phyloP scores from a whole-genome alignment of 2,113 vertebrate species.

The Heterotis niloticus region DNA sequence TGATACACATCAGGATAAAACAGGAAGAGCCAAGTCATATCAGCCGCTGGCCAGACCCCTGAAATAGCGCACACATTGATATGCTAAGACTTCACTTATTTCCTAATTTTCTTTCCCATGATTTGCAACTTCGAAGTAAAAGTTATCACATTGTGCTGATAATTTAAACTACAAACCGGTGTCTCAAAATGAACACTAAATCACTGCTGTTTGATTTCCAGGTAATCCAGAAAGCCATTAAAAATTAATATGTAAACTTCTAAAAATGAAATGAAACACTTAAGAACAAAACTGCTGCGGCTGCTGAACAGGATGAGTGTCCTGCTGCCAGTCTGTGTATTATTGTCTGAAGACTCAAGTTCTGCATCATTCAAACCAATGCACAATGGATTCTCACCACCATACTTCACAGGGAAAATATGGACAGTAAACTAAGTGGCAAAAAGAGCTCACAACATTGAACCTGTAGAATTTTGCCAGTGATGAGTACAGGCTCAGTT shows the following conservation, averaged over 20 bases:
- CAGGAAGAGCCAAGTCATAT: background rate
- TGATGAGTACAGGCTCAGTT: background rate
- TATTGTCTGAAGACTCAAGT: background rate
- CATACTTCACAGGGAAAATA: background rate
- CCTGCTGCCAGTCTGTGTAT: background rate
- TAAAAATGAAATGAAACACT: too few species aligned
- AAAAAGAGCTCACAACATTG: background rate
- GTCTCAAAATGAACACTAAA: background rate
- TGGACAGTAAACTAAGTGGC: background rate
- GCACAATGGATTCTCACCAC: background rate
- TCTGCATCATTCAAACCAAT: background rate
- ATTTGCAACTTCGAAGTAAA: background rate
- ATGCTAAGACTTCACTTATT: background rate
- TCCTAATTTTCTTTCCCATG: background rate
- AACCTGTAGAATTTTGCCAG: conserved; percentile 2
- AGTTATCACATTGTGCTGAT: too few species aligned
- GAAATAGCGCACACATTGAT: background rate
- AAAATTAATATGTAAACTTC: too few species aligned
- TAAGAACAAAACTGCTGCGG: background rate
- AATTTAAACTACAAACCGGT: background rate
- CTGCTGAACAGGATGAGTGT: background rate
- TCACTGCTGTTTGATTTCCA: background rate
- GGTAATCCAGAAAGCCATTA: too few species aligned
- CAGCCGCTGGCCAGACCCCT: background rate
- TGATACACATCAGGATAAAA: conserved; percentile 34